Evolutionary conservation across 1,140 invertebrate species (phyloP), one percentile per base, ranked within the genome.

Genomic region (Orchesella cincta): DNA sequence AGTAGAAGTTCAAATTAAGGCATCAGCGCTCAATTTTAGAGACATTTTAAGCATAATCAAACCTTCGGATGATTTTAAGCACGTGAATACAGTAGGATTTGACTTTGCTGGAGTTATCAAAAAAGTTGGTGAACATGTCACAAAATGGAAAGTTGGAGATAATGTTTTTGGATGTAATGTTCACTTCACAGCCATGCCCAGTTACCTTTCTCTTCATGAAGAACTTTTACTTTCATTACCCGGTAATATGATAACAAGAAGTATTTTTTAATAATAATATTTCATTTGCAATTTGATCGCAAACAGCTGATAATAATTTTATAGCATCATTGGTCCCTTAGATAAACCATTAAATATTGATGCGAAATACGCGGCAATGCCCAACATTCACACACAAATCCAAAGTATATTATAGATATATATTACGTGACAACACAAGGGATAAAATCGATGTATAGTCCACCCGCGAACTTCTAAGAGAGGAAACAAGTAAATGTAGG

Each of bases 71-170:
- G 20, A 73, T 2, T 73, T 73, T 46, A 20, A 51, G 23, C 33
- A 73, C 46, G 2, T 23, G 2, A 36, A 73, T 23, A 2, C 35
- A 8, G 71, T 73, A 2, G 71, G 71, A 14, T 5, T 51, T 5
- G 71, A 73, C 71, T 73, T 73, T 29, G 12, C 71, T 20, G 71
- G 71, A 26, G 28, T 51, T 3, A 28, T 73, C 1, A 51, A 46
- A 18, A 23, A 16, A 12, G 39, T 73, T 46, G 71, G 71, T 8
- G 1, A 8, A 8, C 3, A 3, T 31, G 71, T 73, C 26, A 39
- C 71, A 36, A 73, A 51, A 29, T 73, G 71, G 71, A 35, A 8
- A 39, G 36, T 73, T 39, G 71, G 71, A 5, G 71, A 73, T 26
- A 26, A 23, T 14, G 71, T 73, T 5, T 46, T 73, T 46, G 71